phyloP scores from a whole-genome alignment of 2,888 invertebrate species.

The Agapostemon virescens region DNA sequence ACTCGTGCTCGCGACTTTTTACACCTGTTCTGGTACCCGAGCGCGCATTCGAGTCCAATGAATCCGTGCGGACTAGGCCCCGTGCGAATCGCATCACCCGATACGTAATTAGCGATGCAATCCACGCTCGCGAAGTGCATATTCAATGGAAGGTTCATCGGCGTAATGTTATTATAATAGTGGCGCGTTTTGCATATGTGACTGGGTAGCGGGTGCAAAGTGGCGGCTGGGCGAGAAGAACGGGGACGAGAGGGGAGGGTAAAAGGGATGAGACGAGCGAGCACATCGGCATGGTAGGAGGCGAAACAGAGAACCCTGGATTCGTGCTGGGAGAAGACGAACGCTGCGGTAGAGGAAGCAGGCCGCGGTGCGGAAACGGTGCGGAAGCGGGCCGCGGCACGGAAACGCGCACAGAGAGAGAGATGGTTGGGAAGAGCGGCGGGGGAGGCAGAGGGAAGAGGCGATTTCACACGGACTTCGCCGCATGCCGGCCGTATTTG shows the following conservation, averaged over 20 bases:
- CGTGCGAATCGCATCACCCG: slow-evolving; percentile 64
- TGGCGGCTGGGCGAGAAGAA: neutral
- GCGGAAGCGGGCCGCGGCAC: slow-evolving; percentile 17
- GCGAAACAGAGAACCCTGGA: slow-evolving; percentile 6
- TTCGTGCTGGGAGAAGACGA: slow-evolving; percentile 13
- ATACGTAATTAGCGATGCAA: slow-evolving; percentile 77
- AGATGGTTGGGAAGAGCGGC: too few species aligned
- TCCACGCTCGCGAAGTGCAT: slow-evolving; percentile 72
- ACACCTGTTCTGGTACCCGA: neutral
- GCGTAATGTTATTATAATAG: slow-evolving; percentile 79
- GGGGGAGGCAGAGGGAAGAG: too few species aligned
- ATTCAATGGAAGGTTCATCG: slow-evolving; percentile 78
- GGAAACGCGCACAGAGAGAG: slow-evolving; percentile 17
- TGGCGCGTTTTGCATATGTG: slow-evolving; percentile 78
- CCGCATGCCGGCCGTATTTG: slow-evolving; percentile 73
- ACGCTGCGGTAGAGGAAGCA: slow-evolving; percentile 13
- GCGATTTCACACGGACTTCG: slow-evolving; percentile 68
- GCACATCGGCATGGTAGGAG: slow-evolving; percentile 12
- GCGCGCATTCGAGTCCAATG: neutral
- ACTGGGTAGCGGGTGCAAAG: slow-evolving; percentile 59
- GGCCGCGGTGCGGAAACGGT: neutral
- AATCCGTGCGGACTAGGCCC: slow-evolving; percentile 5
- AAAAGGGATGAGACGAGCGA: slow-evolving; percentile 18
- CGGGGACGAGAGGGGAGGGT: neutral
- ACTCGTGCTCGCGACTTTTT: neutral